phyloP scores from a whole-genome alignment of 2,797 vertebrate species.

The Mormyrops attenuatus region DNA sequence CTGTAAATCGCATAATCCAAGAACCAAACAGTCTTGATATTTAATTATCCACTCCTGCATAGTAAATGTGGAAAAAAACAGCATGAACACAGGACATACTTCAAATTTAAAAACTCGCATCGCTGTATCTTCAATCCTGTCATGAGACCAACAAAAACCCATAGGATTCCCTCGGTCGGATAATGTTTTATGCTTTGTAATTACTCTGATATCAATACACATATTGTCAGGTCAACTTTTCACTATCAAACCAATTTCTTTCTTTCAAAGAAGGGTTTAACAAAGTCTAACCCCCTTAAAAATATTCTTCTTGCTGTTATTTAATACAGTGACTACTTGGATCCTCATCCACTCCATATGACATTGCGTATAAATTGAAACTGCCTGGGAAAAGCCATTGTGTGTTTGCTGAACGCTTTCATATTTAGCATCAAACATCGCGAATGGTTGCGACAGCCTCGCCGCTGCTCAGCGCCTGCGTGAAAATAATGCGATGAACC shows the following conservation, averaged over 20 bases:
- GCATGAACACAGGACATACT: background rate
- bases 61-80: constrained; percentile 20
- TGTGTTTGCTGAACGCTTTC: constrained; percentile 30
- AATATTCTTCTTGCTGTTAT: background rate
- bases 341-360: background rate
- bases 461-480: background rate
- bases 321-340: background rate
- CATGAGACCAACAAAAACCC: background rate
- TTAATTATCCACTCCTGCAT: constrained; percentile 24
- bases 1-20: constrained; percentile 33
- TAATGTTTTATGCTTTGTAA: constrained; percentile 13
- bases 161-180: constrained; percentile 3
- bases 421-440: constrained; percentile 46
- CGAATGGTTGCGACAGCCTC: constrained; percentile 23
- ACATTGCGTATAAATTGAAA: constrained; percentile 18
- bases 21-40: constrained; percentile 26
- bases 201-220: background rate
- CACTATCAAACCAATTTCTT: background rate
- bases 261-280: background rate
- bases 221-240: background rate
- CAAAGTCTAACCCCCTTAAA: background rate
- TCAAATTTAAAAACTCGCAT: background rate
- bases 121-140: background rate
- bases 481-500: constrained; percentile 34
- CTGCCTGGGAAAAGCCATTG: background rate